Conservation (phyloP, 2,113 vertebrate genomes). For the Riparia riparia region DNA sequence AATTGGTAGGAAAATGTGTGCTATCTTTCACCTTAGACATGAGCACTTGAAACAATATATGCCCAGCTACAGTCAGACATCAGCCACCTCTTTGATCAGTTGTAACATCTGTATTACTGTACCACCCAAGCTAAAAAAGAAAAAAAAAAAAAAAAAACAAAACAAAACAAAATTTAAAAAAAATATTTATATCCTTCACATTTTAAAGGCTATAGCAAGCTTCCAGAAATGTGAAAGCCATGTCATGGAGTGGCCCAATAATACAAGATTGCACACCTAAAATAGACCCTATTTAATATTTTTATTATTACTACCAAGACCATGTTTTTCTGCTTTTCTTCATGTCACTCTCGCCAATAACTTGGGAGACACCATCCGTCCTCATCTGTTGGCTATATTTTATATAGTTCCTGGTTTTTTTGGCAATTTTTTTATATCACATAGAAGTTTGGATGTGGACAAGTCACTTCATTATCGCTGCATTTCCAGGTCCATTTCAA, state of each 20-base stretch:
- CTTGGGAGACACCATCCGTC: not conserved
- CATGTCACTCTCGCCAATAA: not conserved
- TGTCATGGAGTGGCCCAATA: not conserved
- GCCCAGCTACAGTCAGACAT: not conserved
- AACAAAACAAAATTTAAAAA: no score
- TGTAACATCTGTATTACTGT: not conserved
- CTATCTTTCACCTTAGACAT: not conserved
- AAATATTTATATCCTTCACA: not conserved
- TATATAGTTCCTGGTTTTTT: not conserved
- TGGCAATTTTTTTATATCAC: not conserved
- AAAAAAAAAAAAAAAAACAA: not conserved
- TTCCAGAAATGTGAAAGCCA: not conserved
- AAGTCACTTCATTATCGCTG: not conserved
- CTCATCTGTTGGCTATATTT: not conserved
- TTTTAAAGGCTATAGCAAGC: not conserved
- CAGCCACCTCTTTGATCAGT: not conserved
- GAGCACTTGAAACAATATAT: not conserved
- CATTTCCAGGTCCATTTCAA: slow-evolving; percentile 23
- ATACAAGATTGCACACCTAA: not conserved
- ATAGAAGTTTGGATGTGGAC: not conserved
- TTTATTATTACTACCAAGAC: not conserved
- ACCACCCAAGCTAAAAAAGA: not conserved
- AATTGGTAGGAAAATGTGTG: not conserved
- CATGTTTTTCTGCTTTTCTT: not conserved
- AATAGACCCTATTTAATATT: not conserved